These are phyloP conservation scores for Dicyrtomina minuta DNA, from an alignment of 2,888 invertebrate species.

Conservation along the genomic window DNA sequence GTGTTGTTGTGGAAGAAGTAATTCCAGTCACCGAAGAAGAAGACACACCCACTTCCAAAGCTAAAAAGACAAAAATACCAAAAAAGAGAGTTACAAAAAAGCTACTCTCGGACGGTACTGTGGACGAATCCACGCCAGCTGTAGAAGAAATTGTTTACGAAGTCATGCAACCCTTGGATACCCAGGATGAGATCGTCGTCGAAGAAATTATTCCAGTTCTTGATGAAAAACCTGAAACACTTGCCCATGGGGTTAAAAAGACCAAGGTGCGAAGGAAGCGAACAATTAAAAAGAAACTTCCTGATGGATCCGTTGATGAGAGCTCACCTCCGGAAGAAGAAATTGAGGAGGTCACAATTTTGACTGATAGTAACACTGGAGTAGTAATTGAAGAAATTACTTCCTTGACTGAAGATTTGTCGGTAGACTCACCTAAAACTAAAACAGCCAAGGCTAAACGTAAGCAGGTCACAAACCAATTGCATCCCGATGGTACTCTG, in stretches of 20 bases:
- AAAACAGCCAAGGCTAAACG: background rate
- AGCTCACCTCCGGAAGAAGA: background rate
- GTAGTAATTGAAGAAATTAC: too few species aligned
- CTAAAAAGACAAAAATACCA: background rate
- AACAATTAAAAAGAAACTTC: background rate
- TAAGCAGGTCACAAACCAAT: too few species aligned
- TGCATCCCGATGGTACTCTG: too few species aligned
- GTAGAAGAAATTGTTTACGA: too few species aligned
- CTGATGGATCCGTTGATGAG: background rate
- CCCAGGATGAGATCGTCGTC: too few species aligned
- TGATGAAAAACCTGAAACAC: background rate
- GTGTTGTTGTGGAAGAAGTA: conserved; percentile 18
- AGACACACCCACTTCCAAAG: background rate
- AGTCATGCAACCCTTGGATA: too few species aligned
- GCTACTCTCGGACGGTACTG: background rate
- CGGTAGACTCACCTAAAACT: background rate
- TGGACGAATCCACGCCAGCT: too few species aligned
- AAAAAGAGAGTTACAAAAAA: background rate
- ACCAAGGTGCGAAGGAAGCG: too few species aligned
- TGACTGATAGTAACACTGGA: background rate
- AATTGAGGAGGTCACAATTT: background rate
- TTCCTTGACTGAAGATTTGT: background rate
- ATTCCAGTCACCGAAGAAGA: background rate
- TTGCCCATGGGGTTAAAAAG: background rate
- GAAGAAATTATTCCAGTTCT: background rate